Conservation (phyloP, 2,797 vertebrate species). For the Cyprinodon diabolis region DNA sequence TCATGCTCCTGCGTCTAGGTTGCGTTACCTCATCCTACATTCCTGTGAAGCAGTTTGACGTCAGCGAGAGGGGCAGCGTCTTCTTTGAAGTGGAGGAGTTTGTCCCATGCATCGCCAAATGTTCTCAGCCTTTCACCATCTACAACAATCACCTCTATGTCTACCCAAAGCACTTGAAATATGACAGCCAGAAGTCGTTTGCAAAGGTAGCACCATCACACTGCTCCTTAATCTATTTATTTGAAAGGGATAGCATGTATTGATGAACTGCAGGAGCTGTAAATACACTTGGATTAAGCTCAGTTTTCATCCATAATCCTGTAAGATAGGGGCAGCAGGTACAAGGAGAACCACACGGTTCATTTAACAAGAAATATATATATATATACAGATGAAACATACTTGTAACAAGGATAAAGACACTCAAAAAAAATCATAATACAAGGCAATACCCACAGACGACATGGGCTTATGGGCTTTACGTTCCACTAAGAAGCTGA, state of each 20-base stretch:
- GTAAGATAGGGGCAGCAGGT: no score
- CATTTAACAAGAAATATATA: no score
- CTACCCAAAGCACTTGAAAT: slow-evolving; percentile 95
- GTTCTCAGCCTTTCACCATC: slow-evolving; percentile 95
- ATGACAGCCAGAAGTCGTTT: slow-evolving; percentile 95
- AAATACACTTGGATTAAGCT: no score
- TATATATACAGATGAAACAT: no score
- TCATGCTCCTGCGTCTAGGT: slow-evolving; percentile 78
- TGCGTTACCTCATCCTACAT: slow-evolving; percentile 97
- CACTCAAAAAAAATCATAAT: no score
- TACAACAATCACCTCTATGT: slow-evolving; percentile 98
- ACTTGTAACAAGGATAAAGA: no score
- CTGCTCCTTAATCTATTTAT: slow-evolving; percentile 2
- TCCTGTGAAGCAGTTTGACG: slow-evolving; percentile 93
- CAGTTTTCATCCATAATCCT: no score
- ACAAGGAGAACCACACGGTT: no score
- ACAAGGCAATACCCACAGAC: no score
- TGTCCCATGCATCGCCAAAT: slow-evolving; percentile 93
- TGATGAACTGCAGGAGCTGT: no score
- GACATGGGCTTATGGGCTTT: neutral
- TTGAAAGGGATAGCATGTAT: no score
- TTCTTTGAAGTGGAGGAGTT: slow-evolving; percentile 96
- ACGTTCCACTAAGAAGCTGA: neutral
- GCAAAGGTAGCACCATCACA: slow-evolving; percentile 83
- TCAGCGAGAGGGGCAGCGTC: slow-evolving; percentile 77